A percentile compares a stretch with the other conserved stretches of the same genome.
Conservation (phyloP, 2,113 vertebrate genomes). For the Pedionomus torquatus region DNA sequence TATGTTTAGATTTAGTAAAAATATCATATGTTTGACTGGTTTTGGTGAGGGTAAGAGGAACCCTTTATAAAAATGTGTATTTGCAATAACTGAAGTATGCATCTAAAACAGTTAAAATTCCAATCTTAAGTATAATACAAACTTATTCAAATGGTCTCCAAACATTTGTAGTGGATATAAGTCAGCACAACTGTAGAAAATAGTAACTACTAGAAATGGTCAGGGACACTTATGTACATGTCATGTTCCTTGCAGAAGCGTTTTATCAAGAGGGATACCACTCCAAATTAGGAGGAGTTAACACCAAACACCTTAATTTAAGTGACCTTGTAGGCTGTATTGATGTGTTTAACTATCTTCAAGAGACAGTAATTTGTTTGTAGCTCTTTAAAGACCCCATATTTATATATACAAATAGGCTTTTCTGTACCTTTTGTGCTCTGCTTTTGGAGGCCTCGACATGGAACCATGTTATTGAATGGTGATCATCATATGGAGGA, state of each 20-base stretch:
- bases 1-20: neutral
- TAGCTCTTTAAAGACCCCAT: neutral
- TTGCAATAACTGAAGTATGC: neutral
- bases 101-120: neutral
- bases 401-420: neutral
- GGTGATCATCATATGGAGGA: neutral
- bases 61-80: neutral
- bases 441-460: neutral
- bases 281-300: neutral
- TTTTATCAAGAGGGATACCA: neutral
- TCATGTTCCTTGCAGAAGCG: neutral
- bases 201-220: neutral
- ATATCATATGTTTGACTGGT: neutral
- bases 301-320: neutral
- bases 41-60: neutral
- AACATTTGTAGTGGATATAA: neutral
- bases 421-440: neutral
- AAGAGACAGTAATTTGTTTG: neutral
- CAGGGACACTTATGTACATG: neutral
- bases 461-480: neutral
- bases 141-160: neutral
- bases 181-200: neutral
- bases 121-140: neutral
- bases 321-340: neutral
- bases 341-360: neutral